A percentile compares a stretch with the other conserved stretches of the same genome.
Conservation (phyloP, 2,797 vertebrate species). For the Staurois parvus region DNA sequence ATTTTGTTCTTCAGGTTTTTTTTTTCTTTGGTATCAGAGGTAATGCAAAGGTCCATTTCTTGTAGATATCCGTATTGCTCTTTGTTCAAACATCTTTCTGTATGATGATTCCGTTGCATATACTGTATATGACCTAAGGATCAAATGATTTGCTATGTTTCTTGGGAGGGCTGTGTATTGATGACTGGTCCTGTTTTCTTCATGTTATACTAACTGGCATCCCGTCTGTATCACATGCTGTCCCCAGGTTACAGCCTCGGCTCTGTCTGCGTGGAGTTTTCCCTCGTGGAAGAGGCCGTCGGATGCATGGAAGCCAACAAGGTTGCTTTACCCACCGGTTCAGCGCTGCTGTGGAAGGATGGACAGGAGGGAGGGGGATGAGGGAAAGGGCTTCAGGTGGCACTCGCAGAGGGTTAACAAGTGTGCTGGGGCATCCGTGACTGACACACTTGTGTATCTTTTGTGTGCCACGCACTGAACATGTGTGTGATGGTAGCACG, state of each 20-base stretch:
- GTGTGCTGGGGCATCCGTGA: slow-evolving; percentile 5
- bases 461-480: neutral
- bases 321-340: slow-evolving; percentile 99
- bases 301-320: slow-evolving; percentile 99
- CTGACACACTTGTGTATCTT: slow-evolving; percentile 15
- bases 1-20: neutral
- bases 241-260: slow-evolving; percentile 99
- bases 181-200: slow-evolving; percentile 71
- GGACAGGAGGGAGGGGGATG: slow-evolving; percentile 69
- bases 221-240: slow-evolving; percentile 99
- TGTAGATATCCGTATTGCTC: no score
- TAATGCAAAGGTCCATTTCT: neutral
- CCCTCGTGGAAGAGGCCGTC: slow-evolving; percentile 99
- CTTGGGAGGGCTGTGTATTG: slow-evolving; percentile 2
- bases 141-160: neutral
- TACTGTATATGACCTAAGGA: neutral
- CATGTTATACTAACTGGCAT: slow-evolving; percentile 94
- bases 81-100: neutral
- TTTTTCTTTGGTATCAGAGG: no score
- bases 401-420: slow-evolving; percentile 9
- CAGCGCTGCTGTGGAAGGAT: slow-evolving; percentile 83
- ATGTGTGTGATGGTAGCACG: neutral
- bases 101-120: neutral
- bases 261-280: slow-evolving; percentile 99
- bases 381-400: neutral